Base-by-base conservation (phyloP, 2,888 invertebrate genomes). In the Xanthia togata region DNA sequence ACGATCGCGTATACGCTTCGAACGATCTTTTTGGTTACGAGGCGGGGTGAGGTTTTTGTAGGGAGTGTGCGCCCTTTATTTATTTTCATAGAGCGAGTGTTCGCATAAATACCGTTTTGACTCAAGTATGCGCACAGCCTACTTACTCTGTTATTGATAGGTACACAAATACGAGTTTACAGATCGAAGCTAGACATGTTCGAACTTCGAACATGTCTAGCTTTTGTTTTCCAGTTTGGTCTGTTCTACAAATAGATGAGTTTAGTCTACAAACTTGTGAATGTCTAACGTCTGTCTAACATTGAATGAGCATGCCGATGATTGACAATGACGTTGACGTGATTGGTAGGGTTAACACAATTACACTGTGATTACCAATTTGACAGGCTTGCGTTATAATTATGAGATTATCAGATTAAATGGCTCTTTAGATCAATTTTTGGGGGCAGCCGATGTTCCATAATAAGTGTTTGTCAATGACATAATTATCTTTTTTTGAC, bases 201-300 rank as follows among this genome's bases (percentile, higher is more conserved):
- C 44, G 23, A 67, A 65, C 57, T 79, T 63, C 23, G 26, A 67
- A 70, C 35, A 63, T 63, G 38, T 60, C 59, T 41, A 50, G 23
- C 63, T 53, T 68, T 70, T 79, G 70, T 79, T 67, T 79, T 63
- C 31, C 26, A 41, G 38, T 63, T 62, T 55, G 35, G 31, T 57
- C 20, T 47, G 0, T 3, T 53, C 59, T 68, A 60, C 0, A 64
- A 70, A 81, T 78, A 72, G 79, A 50, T 26, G 60, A 64, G 83
- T 71, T 83, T 78, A 72, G 78, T 81, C 71, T 65, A 72, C 59
- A 47, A 76, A 76, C 63, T 59, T 76, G 35, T 12, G 57, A 35
- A 53, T 20, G 57, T 68, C 67, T 31, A 50, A 57, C 50, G 63
- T 35, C 23, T 53, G 53, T 70, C 20, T 64, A 26, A 44, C n/a